These are phyloP conservation scores for Campoletis sonorensis DNA, from an alignment of 1,140 invertebrate genomes.

Conservation along the genomic window DNA sequence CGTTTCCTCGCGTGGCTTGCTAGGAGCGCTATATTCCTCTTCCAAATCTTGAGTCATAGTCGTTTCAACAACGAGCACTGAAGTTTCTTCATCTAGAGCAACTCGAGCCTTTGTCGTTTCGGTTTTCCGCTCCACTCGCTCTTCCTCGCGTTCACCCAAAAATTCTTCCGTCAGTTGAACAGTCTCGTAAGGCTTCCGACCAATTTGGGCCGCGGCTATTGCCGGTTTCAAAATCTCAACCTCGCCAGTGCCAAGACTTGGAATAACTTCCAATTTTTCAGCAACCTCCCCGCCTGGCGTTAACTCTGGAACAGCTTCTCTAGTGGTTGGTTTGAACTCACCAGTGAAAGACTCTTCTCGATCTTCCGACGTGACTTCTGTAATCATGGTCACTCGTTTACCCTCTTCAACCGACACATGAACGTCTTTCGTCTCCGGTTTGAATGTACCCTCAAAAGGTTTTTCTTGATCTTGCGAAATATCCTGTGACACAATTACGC, in stretches of 20 bases:
- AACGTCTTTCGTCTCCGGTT: conserved; percentile 62
- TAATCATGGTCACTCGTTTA: conserved; percentile 67
- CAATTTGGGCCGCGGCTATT: conserved; percentile 54
- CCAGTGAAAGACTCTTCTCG: conserved; percentile 66
- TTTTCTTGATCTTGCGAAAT: conserved; percentile 73
- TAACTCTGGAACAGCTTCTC: conserved; percentile 57
- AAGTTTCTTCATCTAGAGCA: conserved; percentile 66
- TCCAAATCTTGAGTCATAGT: conserved; percentile 59
- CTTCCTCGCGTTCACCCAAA: conserved; percentile 57
- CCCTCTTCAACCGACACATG: conserved; percentile 68
- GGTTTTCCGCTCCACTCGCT: conserved; percentile 52
- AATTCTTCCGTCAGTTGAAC: conserved; percentile 60
- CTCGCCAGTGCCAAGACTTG: conserved; percentile 52
- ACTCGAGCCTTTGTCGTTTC: conserved; percentile 59
- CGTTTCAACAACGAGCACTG: conserved; percentile 62
- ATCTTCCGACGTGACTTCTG: conserved; percentile 67
- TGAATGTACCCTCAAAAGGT: conserved; percentile 65
- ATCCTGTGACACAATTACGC: conserved; percentile 70
- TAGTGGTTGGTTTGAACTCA: conserved; percentile 54
- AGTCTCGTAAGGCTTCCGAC: conserved; percentile 62
- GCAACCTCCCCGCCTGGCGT: conserved; percentile 60
- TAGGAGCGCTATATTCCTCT: conserved; percentile 52
- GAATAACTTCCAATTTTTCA: conserved; percentile 59
- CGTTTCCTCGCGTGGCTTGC: conserved; percentile 55
- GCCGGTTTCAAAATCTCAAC: conserved; percentile 52